These are phyloP conservation scores for Aphyosemion australe DNA, from an alignment of 2,113 vertebrate species.

Conservation along the genomic window DNA sequence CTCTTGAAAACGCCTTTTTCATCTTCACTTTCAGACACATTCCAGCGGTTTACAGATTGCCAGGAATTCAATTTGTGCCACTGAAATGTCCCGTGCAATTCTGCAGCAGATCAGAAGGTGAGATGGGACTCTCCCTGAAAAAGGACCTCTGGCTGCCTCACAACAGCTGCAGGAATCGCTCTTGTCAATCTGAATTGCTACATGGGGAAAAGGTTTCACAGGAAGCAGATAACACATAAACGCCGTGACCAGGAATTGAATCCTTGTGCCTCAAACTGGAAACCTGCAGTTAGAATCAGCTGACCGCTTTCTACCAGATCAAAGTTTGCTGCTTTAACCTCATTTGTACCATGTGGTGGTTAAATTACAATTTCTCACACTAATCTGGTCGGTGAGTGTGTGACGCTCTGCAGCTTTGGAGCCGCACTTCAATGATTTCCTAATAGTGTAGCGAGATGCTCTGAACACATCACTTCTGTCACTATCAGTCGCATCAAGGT, in stretches of 20 bases:
- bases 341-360: constrained; percentile 7
- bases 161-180: constrained; percentile 52
- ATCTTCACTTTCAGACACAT: constrained; percentile 61
- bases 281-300: constrained; percentile 25
- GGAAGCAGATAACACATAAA: constrained; percentile 57
- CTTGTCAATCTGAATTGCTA: constrained; percentile 71
- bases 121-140: constrained; percentile 60
- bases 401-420: constrained; percentile 12
- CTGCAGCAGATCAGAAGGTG: constrained; percentile 53
- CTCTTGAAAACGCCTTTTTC: constrained; percentile 51
- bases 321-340: constrained; percentile 12
- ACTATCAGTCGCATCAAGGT: constrained; percentile 45
- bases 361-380: constrained; percentile 38
- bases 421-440: constrained; percentile 3
- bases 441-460: constrained; percentile 27
- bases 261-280: constrained; percentile 25
- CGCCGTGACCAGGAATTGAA: constrained; percentile 35
- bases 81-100: constrained; percentile 61
- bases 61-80: constrained; percentile 76
- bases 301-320: constrained; percentile 10
- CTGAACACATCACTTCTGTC: constrained; percentile 44
- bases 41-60: constrained; percentile 73
- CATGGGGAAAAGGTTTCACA: constrained; percentile 32
- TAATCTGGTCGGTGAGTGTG: constrained; percentile 29
- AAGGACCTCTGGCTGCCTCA: constrained; percentile 49